These are phyloP conservation scores for Ancistrus triradiatus DNA, from an alignment of 2,113 vertebrate species.

Conservation along the genomic window DNA sequence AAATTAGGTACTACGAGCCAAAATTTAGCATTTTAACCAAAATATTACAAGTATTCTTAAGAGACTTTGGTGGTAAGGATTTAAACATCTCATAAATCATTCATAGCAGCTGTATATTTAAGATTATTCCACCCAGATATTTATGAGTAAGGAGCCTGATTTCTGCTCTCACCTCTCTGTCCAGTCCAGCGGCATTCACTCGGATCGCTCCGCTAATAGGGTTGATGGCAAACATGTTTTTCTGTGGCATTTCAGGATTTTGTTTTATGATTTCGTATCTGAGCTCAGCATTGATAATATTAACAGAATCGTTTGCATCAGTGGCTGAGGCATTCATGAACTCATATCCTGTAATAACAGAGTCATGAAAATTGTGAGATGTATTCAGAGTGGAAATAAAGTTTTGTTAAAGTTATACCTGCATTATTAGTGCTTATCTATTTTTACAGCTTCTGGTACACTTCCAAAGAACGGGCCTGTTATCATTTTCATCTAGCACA, in stretches of 20 bases:
- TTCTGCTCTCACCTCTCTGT: constrained; percentile 67
- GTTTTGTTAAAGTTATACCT: not conserved
- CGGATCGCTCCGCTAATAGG: constrained; percentile 60
- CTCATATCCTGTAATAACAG: constrained; percentile 53
- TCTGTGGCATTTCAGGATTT: constrained; percentile 39
- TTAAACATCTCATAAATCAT: too few relatives aligned
- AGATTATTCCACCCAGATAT: too few relatives aligned
- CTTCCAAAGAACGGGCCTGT: constrained; percentile 56
- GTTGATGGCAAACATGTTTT: constrained; percentile 70
- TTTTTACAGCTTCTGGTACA: constrained; percentile 38
- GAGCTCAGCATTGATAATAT: constrained; percentile 59
- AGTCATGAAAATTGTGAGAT: not conserved
- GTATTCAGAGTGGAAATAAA: not conserved
- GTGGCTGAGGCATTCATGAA: constrained; percentile 73
- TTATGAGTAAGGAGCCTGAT: not conserved
- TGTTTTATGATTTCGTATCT: constrained; percentile 67
- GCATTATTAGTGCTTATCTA: not conserved
- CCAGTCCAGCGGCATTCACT: constrained; percentile 64
- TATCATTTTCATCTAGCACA: constrained; percentile 67
- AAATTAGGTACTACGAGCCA: too few relatives aligned
- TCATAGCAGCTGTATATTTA: too few relatives aligned
- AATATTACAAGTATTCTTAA: too few relatives aligned
- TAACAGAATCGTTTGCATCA: constrained; percentile 64
- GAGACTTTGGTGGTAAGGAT: too few relatives aligned
- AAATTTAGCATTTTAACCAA: too few relatives aligned